Conservation (phyloP, 2,888 invertebrate species). For the Mongoloraphidia duomilia region DNA sequence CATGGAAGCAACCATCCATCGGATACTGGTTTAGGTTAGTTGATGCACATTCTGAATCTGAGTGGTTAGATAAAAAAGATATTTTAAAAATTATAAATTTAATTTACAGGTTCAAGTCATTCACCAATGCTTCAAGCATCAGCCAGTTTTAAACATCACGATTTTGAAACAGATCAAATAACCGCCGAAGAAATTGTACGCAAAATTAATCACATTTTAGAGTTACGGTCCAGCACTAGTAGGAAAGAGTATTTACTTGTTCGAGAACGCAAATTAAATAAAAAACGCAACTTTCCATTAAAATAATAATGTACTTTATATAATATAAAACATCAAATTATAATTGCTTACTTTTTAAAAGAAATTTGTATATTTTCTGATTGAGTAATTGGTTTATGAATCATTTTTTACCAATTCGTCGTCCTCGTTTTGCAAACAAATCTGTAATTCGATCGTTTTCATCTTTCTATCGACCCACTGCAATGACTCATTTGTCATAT, state of each 20-base stretch:
- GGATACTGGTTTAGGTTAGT: too few species aligned
- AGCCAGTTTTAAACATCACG: conserved; percentile 67
- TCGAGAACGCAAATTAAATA: conserved; percentile 52
- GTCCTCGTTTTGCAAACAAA: too few species aligned
- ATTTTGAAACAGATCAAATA: conserved; percentile 69
- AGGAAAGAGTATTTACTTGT: conserved; percentile 68
- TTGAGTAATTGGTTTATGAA: neutral
- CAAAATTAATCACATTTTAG: conserved; percentile 76
- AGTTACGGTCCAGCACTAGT: conserved; percentile 63
- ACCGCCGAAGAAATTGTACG: conserved; percentile 71
- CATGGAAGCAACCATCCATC: conserved; percentile 13
- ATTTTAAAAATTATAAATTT: neutral
- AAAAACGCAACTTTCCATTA: conserved; percentile 43
- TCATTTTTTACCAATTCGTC: too few species aligned
- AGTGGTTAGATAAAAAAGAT: neutral
- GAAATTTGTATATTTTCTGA: neutral
- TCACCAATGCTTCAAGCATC: conserved; percentile 28
- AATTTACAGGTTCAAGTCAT: conserved; percentile 17
- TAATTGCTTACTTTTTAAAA: neutral
- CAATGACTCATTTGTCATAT: neutral
- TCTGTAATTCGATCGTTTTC: too few species aligned
- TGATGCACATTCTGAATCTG: too few species aligned
- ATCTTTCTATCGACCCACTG: neutral
- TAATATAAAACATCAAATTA: conserved; percentile 1
- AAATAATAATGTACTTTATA: conserved; percentile 12